These are phyloP conservation scores for Plecotus auritus DNA, from an alignment of 2,113 vertebrate species.

Conservation along the genomic window DNA sequence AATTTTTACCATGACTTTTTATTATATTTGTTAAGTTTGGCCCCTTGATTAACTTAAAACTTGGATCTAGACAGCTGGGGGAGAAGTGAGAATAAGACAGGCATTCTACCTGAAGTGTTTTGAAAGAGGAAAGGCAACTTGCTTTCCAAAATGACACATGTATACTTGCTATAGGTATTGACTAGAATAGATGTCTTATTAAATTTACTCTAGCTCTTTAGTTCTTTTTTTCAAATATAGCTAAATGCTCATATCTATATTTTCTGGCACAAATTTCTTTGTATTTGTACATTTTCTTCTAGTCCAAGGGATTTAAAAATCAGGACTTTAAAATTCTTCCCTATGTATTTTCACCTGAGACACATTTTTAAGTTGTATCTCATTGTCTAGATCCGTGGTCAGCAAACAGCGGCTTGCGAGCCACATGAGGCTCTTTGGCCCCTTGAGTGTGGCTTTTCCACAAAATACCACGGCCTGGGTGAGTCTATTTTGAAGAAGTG, in stretches of 20 bases:
- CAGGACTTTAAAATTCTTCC: not conserved
- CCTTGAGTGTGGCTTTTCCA: no score
- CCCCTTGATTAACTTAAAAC: not conserved
- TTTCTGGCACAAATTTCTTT: not conserved
- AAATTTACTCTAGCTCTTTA: not conserved
- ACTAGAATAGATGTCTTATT: not conserved
- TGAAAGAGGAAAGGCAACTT: not conserved
- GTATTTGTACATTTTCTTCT: not conserved
- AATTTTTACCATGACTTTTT: not conserved
- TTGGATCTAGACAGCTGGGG: not conserved
- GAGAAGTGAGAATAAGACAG: not conserved
- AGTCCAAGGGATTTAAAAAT: not conserved
- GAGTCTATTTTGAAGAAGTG: no score
- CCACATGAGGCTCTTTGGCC: no score
- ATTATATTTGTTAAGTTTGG: conserved; percentile 3
- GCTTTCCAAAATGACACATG: not conserved
- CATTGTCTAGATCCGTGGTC: not conserved
- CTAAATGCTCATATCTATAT: not conserved
- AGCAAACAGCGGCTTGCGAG: no score
- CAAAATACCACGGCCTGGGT: no score
- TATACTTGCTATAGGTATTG: not conserved
- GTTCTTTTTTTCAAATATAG: not conserved
- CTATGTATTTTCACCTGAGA: not conserved
- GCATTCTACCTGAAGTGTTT: not conserved
- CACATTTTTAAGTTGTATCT: not conserved